Evolutionary conservation across 2,113 vertebrate genomes (phyloP).

Genomic region (Sigmodon hispidus): DNA sequence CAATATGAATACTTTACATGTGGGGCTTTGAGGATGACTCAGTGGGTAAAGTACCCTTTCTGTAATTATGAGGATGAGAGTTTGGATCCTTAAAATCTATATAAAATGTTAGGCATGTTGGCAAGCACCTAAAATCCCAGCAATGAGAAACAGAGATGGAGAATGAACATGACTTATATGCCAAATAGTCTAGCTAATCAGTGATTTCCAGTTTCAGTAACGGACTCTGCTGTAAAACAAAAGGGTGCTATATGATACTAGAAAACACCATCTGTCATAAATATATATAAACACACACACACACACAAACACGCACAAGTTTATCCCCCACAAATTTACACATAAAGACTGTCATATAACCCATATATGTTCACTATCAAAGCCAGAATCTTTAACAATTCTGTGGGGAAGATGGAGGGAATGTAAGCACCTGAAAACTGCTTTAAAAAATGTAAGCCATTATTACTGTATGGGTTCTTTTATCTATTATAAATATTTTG

Average conservation of each 20-base stretch:
- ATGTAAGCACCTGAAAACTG: conserved; percentile 19
- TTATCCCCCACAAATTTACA: neutral
- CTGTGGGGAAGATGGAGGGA: neutral
- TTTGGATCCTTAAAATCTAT: neutral
- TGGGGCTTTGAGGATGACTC: too few relatives aligned
- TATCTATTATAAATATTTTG: too few relatives aligned
- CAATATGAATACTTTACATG: neutral
- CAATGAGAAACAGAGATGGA: neutral
- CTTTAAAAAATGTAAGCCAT: neutral
- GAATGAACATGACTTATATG: neutral
- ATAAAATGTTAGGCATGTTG: neutral
- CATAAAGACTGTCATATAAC: neutral
- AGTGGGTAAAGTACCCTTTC: neutral
- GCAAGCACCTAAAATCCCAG: neutral
- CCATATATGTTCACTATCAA: conserved; percentile 1
- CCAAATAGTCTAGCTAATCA: neutral
- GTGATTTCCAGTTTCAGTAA: neutral
- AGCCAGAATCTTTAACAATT: neutral
- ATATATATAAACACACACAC: neutral
- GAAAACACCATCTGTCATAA: neutral
- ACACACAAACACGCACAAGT: neutral
- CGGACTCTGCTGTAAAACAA: neutral
- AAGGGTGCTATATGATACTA: neutral
- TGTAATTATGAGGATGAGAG: neutral
- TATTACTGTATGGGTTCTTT: too few relatives aligned